Evolutionary conservation across 2,113 vertebrate species (phyloP), one percentile per base, ranked within the genome.

Genomic region (Nesogale talazaci): DNA sequence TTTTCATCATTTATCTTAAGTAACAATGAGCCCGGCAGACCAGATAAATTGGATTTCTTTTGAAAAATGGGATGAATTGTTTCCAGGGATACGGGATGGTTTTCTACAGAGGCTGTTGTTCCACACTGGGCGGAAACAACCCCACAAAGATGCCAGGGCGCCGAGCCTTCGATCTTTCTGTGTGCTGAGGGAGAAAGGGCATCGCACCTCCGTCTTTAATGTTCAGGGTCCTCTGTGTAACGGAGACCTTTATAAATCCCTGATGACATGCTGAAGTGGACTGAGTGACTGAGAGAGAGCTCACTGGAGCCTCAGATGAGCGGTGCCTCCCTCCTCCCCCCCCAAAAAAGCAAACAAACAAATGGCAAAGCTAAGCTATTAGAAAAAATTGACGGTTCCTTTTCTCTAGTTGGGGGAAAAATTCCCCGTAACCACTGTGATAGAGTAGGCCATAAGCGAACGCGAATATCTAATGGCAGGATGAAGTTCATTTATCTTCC

Each of bases 381-480:
- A 93, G 93, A 88, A 67, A 89, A 92, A 94, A 96, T 92, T 86
- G 96, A 97, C 94, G 88, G 94, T 81, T 80, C 90, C 70, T 94
- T 96, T 94, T 95, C 89, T 89, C 93, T 77, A 90, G 91, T 94
- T 86, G 93, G 56, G 75, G 4, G 25, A 80, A 90, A 96, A 90
- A 69, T 90, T 83, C 69, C 78, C 90, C 38, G 52, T 88, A 96
- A 95, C 88, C 92, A 93, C 0, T 38, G 95, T 96, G 96, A 97
- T 94, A 92, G 90, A 97, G 96, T 69, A 93, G 92, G 82, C 84
- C 85, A 88, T 91, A 80, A 96, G 95, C 83, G 86, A 95, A 88
- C 67, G 94, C 89, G 91, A 89, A 83, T 95, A 92, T 95, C 95
- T 95, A 97, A 96, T 93, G 75, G 92, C 63, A 38, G 89, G 94